These are phyloP conservation scores for Seira musarum DNA, from an alignment of 2,888 invertebrate genomes.

Conservation along the genomic window DNA sequence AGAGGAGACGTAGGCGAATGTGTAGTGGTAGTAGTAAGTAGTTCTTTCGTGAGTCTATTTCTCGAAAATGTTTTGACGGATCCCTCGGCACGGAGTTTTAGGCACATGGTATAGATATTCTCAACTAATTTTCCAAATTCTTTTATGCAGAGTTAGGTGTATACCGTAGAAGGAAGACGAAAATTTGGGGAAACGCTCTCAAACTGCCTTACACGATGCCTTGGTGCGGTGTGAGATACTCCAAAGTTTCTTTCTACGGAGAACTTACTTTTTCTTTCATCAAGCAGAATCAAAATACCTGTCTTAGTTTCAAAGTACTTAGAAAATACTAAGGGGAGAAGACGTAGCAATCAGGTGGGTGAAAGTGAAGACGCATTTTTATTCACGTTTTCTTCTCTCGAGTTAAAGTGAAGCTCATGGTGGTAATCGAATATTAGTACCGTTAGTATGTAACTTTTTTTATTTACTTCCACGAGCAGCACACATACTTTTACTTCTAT, in stretches of 20 bases:
- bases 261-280: slow-evolving; percentile 2
- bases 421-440: neutral
- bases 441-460: neutral
- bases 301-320: neutral
- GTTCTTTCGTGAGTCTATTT: neutral
- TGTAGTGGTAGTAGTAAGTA: neutral
- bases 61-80: neutral
- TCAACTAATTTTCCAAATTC: slow-evolving; percentile 3
- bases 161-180: neutral
- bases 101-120: neutral
- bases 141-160: neutral
- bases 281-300: slow-evolving; percentile 3
- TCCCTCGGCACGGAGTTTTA: neutral
- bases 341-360: slow-evolving; percentile 7
- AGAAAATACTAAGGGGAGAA: neutral
- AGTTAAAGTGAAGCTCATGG: neutral
- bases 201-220: neutral
- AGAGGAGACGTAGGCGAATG: neutral
- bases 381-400: neutral
- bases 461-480: neutral
- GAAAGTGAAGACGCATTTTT: neutral
- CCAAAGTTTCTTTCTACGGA: neutral
- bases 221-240: neutral
- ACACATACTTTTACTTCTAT: too few species aligned
- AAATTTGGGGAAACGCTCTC: neutral